A percentile compares a stretch with the other conserved stretches of the same genome.
Evolutionary conservation across 2,113 vertebrate species (phyloP).

Genomic region (Saguinus midas): DNA sequence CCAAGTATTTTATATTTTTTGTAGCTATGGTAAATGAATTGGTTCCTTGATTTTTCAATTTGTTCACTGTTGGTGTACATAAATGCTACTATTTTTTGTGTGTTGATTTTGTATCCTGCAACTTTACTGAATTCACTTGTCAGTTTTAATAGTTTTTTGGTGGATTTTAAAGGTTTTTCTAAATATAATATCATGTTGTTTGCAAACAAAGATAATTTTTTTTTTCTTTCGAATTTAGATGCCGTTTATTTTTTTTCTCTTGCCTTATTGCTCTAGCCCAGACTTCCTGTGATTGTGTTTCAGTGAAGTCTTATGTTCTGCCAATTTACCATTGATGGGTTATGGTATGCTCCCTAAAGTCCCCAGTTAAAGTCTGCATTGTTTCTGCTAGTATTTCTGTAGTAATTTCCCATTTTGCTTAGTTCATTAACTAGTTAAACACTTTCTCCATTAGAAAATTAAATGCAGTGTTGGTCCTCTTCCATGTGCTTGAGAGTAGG

Average conservation of each 20-base stretch:
- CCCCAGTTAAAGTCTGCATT: not conserved
- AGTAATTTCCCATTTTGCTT: not conserved
- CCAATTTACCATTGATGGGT: not conserved
- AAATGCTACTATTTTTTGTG: not conserved
- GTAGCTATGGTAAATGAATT: not conserved
- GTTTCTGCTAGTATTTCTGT: not conserved
- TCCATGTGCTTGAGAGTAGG: accelerated
- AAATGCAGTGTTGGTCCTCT: not conserved
- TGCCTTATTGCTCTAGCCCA: not conserved
- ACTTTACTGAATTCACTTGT: not conserved
- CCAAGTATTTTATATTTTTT: not conserved
- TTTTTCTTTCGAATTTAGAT: not conserved
- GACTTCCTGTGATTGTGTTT: not conserved
- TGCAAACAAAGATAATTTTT: not conserved
- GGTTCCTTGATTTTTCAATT: not conserved
- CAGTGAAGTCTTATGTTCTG: not conserved
- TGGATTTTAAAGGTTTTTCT: not conserved
- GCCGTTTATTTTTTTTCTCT: not conserved
- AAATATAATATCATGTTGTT: not conserved
- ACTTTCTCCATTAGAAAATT: not conserved
- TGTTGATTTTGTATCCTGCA: not conserved
- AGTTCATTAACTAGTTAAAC: not conserved
- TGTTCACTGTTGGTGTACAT: not conserved
- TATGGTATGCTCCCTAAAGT: not conserved
- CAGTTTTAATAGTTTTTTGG: not conserved